Percentiles rank a stretch among this genome's conserved stretches.
Conservation (phyloP, 1,140 invertebrate genomes). For the Chironomus striatipennis region DNA sequence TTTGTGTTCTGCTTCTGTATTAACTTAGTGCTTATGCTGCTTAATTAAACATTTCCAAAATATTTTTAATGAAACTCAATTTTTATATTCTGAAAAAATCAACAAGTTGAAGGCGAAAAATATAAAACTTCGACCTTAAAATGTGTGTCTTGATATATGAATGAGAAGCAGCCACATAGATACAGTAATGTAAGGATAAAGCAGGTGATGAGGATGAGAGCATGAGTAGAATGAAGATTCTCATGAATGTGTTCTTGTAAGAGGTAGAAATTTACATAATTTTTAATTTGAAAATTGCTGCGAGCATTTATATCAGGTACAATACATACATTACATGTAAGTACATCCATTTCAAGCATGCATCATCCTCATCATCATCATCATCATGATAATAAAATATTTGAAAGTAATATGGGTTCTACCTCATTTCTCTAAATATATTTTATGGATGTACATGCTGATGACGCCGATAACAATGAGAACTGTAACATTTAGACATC, state of each 20-base stretch:
- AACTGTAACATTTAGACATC: too few relatives aligned
- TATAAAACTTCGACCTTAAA: too few relatives aligned
- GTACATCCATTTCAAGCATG: neutral
- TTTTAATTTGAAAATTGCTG: slow-evolving; percentile 3
- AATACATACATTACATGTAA: neutral
- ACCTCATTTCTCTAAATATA: neutral
- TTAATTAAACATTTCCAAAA: neutral
- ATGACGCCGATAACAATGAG: too few relatives aligned
- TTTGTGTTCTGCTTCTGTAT: neutral
- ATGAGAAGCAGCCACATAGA: too few relatives aligned
- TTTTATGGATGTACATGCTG: too few relatives aligned
- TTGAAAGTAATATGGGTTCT: neutral
- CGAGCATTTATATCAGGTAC: neutral
- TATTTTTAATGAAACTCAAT: too few relatives aligned
- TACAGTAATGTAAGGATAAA: too few relatives aligned
- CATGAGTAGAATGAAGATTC: neutral
- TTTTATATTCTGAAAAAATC: too few relatives aligned
- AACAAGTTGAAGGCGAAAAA: too few relatives aligned
- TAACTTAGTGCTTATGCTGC: neutral
- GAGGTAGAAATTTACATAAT: slow-evolving; percentile 11
- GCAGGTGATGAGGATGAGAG: neutral
- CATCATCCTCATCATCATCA: too few relatives aligned
- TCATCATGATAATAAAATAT: too few relatives aligned
- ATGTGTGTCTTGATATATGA: too few relatives aligned
- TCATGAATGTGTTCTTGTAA: neutral